Conservation (phyloP, 2,888 invertebrate species). For the Morinoia aosen region DNA sequence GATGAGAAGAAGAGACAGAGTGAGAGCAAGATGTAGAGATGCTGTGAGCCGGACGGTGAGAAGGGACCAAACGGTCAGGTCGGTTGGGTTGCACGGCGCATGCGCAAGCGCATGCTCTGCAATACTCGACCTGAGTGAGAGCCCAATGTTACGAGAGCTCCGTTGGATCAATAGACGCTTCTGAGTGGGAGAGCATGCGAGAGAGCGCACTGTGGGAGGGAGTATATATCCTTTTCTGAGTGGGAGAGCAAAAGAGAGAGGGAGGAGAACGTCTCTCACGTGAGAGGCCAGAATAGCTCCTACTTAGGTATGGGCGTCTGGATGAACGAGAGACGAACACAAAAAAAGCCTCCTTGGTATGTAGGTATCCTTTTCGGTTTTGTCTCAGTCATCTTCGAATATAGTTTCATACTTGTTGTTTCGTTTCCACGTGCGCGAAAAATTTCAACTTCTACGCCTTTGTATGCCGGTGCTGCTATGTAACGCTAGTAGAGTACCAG, state of each 20-base stretch:
- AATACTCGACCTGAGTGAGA: not conserved
- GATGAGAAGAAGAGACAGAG: not conserved
- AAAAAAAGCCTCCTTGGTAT: not conserved
- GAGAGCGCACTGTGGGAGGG: constrained; percentile 32
- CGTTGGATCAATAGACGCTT: constrained; percentile 45
- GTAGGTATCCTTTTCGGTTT: not conserved
- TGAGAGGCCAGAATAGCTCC: not conserved
- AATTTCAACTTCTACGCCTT: not conserved
- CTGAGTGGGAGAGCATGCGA: constrained; percentile 43
- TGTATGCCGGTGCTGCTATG: not conserved
- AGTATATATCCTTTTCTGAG: not conserved
- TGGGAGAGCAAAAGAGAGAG: constrained; percentile 11
- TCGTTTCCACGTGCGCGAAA: not conserved
- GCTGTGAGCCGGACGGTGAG: not conserved
- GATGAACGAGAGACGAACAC: not conserved
- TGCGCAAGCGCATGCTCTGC: not conserved
- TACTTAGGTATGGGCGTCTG: constrained; percentile 3
- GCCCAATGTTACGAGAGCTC: not conserved
- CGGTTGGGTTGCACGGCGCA: not conserved
- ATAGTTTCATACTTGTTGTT: not conserved
- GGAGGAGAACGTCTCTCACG: not conserved
- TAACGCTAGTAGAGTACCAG: too few relatives aligned
- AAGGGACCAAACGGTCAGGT: not conserved
- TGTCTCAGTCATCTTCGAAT: not conserved
- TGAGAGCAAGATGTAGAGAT: not conserved